Base-by-base conservation (phyloP, 2,888 invertebrate species). In the Alviniconcha strummeri region DNA sequence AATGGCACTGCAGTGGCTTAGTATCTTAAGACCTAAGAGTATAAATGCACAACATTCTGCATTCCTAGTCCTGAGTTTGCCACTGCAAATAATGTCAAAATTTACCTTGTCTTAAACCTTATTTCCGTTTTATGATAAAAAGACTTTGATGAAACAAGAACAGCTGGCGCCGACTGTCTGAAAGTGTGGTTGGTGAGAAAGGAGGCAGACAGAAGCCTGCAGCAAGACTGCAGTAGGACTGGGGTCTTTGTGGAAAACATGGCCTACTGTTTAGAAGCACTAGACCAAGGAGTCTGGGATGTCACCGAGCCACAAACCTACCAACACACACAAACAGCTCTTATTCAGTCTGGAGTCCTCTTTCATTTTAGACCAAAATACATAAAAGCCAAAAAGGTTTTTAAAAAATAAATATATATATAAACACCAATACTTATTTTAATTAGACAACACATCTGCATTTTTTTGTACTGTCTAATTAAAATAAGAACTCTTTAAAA, bases 101-200 rank as follows among this genome's bases (percentile, higher is more conserved):
- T 69, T 83, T 80, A 83, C 79, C 80, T 80, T 74, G 83, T 72
- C 56, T 83, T 83, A 82, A n/a, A 57, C 36, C 54, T 15, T 76
- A 56, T 57, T 57, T 54, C 52, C n/a, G 77, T 76, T 56, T 13
- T 52, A 69, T 82, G 82, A 82, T 55, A 82, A 67, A 54, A 77
- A 60, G 36, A 67, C 52, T 77, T 82, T 56, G 82, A 77, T 8
- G 56, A 11, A 19, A 13, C 19, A 76, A 56, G 17, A 77, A 76
- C 64, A 19, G 56, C 69, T 54, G n/a, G 7, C 36, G 19, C 11
- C 8, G 69, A 77, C 56, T 82, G 52, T 82, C 77, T 57, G 52
- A n/a, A 55, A 55, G 36, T 69, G 54, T 8, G 17, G 69, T 36
- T 55, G 19, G 13, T n/a, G 19, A 77, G 56, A 80, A 67, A 36